Evolutionary conservation across 2,888 invertebrate species (phyloP).

Genomic region (Cryptocephalus primarius): DNA sequence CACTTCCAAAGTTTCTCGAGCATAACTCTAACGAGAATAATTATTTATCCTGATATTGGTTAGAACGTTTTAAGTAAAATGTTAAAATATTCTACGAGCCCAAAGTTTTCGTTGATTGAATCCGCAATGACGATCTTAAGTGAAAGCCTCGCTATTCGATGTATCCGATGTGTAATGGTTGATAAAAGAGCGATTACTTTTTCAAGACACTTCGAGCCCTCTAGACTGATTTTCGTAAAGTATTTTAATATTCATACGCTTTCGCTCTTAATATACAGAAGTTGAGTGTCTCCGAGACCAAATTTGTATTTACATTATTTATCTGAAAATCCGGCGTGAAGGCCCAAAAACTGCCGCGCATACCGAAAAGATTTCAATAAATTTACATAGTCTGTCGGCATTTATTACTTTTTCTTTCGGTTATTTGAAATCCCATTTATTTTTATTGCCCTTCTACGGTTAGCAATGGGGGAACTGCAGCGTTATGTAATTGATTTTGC

Average conservation of each 20-base stretch:
- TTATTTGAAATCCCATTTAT: slow-evolving; percentile 20
- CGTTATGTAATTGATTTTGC: slow-evolving; percentile 18
- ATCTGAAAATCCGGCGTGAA: slow-evolving; percentile 22
- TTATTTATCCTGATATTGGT: no score
- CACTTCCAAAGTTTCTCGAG: no score
- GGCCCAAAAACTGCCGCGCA: slow-evolving; percentile 5
- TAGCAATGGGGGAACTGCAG: slow-evolving; percentile 9
- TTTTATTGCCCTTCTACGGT: slow-evolving; percentile 14
- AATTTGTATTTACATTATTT: slow-evolving; percentile 32
- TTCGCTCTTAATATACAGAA: slow-evolving; percentile 13
- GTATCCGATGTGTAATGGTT: no score
- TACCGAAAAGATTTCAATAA: slow-evolving; percentile 27
- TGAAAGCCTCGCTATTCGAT: no score
- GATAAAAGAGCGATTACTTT: no score
- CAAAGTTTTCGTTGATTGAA: no score
- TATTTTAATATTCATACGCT: slow-evolving; percentile 20
- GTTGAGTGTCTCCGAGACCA: slow-evolving; percentile 18
- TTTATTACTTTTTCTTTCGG: slow-evolving; percentile 20
- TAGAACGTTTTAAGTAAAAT: no score
- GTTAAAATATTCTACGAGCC: no score
- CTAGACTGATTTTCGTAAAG: slow-evolving; percentile 16
- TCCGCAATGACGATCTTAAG: no score
- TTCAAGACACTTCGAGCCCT: no score
- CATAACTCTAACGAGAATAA: no score
- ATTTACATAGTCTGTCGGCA: slow-evolving; percentile 27